Percentiles rank a stretch among this genome's conserved stretches.
Conservation (phyloP, 2,113 vertebrate genomes). For the Ochotona princeps region DNA sequence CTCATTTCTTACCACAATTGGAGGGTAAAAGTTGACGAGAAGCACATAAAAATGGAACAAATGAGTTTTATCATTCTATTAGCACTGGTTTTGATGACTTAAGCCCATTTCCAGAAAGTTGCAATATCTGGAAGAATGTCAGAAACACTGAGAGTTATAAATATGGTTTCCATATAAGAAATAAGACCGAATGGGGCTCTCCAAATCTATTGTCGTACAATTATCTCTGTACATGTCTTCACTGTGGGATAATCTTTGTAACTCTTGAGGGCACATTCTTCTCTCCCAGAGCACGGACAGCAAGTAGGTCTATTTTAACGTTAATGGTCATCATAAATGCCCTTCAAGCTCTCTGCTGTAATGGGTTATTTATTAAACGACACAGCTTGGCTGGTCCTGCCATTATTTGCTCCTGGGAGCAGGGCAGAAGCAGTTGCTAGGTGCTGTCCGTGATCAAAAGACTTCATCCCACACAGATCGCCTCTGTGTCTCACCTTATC, state of each 20-base stretch:
- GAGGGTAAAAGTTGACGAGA: neutral
- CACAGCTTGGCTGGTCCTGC: neutral
- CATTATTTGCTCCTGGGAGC: constrained; percentile 35
- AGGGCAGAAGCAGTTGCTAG: constrained; percentile 47
- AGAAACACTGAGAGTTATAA: constrained; percentile 4
- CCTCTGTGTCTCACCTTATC: constrained; percentile 43
- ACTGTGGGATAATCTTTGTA: constrained; percentile 41
- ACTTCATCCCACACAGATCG: constrained; percentile 16
- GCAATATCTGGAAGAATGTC: neutral
- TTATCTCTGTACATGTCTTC: neutral
- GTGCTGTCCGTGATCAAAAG: constrained; percentile 66
- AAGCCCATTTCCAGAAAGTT: constrained; percentile 49
- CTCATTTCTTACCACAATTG: neutral
- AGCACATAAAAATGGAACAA: neutral
- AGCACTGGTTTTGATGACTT: neutral
- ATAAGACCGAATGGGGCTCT: neutral
- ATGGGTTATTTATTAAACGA: constrained; percentile 48
- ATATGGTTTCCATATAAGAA: neutral
- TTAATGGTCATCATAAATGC: neutral
- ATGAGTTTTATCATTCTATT: neutral
- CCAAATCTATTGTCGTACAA: constrained; percentile 4
- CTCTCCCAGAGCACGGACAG: neutral
- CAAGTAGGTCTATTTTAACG: neutral
- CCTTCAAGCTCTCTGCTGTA: neutral
- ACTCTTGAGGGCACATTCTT: neutral